phyloP scores from a whole-genome alignment of 1,140 invertebrate genomes.

The Papilio polytes region DNA sequence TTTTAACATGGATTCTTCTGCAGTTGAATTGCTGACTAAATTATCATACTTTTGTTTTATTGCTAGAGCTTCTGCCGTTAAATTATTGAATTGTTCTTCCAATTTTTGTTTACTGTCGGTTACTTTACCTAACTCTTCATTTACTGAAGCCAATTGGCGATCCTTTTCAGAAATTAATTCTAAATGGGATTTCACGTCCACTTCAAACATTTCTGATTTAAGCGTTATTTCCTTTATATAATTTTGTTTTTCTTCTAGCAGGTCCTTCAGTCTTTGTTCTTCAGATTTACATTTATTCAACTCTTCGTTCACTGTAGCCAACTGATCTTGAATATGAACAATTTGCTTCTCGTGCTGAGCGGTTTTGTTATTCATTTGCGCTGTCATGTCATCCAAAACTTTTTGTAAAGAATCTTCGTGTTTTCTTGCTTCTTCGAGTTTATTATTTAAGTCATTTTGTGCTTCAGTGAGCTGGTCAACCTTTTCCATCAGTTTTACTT shows the following conservation, averaged over 20 bases:
- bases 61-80: conserved; percentile 58
- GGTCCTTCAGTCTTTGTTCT: conserved; percentile 60
- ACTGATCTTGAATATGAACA: conserved; percentile 60
- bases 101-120: conserved; percentile 77
- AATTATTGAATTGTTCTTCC: conserved; percentile 76
- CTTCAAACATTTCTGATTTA: conserved; percentile 78
- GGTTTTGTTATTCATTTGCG: conserved; percentile 71
- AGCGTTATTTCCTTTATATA: conserved; percentile 74
- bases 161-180: conserved; percentile 81
- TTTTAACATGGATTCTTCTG: conserved; percentile 73
- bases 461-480: conserved; percentile 79
- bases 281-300: conserved; percentile 59
- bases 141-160: conserved; percentile 81
- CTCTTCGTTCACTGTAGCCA: conserved; percentile 60
- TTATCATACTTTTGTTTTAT: conserved; percentile 77
- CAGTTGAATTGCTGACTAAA: conserved; percentile 71
- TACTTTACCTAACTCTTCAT: conserved; percentile 81
- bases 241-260: conserved; percentile 77
- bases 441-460: conserved; percentile 81
- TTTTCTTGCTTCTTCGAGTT: conserved; percentile 80
- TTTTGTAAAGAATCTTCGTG: conserved; percentile 80
- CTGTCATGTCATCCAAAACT: conserved; percentile 72
- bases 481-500: conserved; percentile 81
- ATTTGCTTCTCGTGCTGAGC: conserved; percentile 71
- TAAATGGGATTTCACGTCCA: conserved; percentile 79